Percentiles rank a stretch among this genome's conserved stretches.
These are phyloP conservation scores for Steinernema scapterisci DNA, from an alignment of 2,888 invertebrate genomes.

Conservation along the genomic window DNA sequence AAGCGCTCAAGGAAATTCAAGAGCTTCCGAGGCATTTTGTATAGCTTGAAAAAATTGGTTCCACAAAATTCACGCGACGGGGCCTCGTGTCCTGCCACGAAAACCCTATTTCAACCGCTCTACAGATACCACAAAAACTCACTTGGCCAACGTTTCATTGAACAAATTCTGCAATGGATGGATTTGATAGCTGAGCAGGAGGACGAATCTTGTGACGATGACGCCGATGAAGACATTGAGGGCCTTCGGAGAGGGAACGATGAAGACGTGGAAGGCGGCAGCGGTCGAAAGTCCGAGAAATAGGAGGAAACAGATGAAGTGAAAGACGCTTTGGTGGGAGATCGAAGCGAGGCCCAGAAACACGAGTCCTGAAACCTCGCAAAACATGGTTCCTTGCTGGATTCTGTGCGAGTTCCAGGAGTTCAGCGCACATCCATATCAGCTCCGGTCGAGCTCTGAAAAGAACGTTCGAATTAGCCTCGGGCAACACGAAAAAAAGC, in stretches of 20 bases:
- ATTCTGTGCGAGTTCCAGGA: background rate
- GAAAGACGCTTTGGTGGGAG: slow-evolving; percentile 25
- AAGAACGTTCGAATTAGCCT: background rate
- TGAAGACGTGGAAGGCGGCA: slow-evolving; percentile 17
- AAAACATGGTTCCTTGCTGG: slow-evolving; percentile 8
- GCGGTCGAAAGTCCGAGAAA: slow-evolving; percentile 9
- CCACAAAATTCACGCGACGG: no score
- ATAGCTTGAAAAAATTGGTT: no score
- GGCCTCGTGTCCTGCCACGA: no score
- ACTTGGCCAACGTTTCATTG: background rate
- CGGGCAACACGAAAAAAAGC: background rate
- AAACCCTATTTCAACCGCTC: no score
- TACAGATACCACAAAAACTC: background rate
- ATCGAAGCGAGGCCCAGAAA: slow-evolving; percentile 11
- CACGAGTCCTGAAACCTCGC: slow-evolving; percentile 16
- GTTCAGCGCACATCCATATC: background rate
- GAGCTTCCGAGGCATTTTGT: no score
- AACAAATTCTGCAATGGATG: background rate
- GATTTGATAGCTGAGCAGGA: background rate
- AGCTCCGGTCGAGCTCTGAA: slow-evolving; percentile 20
- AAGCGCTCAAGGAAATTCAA: no score
- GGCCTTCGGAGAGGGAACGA: background rate
- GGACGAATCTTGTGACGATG: background rate
- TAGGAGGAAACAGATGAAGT: slow-evolving; percentile 24
- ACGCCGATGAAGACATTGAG: background rate